Evolutionary conservation across 2,888 invertebrate species (phyloP), one percentile per base, ranked within the genome.

Genomic region (Heliothis peltigera): DNA sequence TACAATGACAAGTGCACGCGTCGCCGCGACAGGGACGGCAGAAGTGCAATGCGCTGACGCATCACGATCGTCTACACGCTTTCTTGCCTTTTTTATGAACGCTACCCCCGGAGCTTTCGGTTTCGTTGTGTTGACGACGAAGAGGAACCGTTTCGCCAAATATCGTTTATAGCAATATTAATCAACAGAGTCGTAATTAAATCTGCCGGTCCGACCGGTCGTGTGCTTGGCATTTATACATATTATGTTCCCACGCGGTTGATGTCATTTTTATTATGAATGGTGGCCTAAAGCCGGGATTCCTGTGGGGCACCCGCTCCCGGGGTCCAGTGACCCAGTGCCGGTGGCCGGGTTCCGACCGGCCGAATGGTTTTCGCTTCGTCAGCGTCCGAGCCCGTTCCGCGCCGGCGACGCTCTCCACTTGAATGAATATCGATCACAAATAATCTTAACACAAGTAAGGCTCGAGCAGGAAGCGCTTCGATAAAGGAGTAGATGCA

Each of bases 221-320:
- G 85, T 80, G 86, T 85, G 88, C 85, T 89, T 88, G 91, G 87
- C 89, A 91, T 91, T 92, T 90, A 88, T n/a, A n/a, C n/a, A n/a
- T 86, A 80, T 32, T 32, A 39, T 85, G 91, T 94, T 94, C 94
- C 92, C 94, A 94, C 94, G 93, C 90, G 88, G 90, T 92, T 94
- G 92, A 93, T 93, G 92, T 93, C 92, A 91, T 91, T 92, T 92
- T 91, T 91, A 92, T 93, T 91, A 92, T 91, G 89, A 91, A 88
- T 88, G 90, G 87, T 82, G 88, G 85, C 84, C 85, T 89, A 89
- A 87, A 82, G 83, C 79, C 80, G 85, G 84, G 87, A 87, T 87
- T 86, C 81, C 87, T 84, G 82, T 76, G 81, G 80, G 82, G 74
- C 72, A 66, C 64, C 68, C 71, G 75, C 80, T 83, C 87, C 85